Base-by-base conservation (phyloP, 1,140 invertebrate genomes). In the Leguminivora glycinivorella region DNA sequence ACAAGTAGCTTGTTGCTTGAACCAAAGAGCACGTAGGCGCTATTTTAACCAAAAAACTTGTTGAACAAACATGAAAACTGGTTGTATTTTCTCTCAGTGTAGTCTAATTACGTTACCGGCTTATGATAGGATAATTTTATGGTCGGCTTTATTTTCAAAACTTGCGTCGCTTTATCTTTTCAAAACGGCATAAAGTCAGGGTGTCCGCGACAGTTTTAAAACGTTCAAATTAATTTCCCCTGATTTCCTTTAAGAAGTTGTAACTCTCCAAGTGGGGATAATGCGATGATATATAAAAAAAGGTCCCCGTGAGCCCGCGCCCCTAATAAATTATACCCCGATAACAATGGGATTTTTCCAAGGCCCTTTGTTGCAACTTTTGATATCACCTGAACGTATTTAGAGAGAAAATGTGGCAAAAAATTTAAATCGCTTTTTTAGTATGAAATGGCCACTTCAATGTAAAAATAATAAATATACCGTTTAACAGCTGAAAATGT, bases 261-360 rank as follows among this genome's bases (percentile, higher is more conserved):
- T 89, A 89, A 88, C 89, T 89, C 85, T 77, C 87, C 77, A 82
- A 86, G 88, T 87, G 87, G 86, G 88, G 86, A 91, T 91, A 91
- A 91, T 90, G 86, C 89, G 89, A 91, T 91, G 89, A 91, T 91
- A 91, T 91, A 91, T 90, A 91, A 91, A 91, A 89, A 91, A 91
- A 91, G 88, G 88, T 86, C 83, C 84, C 88, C 80, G 82, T 86
- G 84, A 85, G 83, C 83, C 81, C 68, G 73, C 73, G 76, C 81
- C 87, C 84, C 86, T 91, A 90, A 91, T 91, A 91, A 91, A 91
- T 91, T 91, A 91, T 85, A 86, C 88, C 85, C 88, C 88, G 89
- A 91, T 91, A 91, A 91, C 89, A 91, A 91, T 91, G 85, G 88
- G 88, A 87, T 90, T 91, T 90, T 88, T 89, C 86, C 78, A 78